Conservation (phyloP, 2,113 vertebrate species). For the Microcebus lehilahytsara region DNA sequence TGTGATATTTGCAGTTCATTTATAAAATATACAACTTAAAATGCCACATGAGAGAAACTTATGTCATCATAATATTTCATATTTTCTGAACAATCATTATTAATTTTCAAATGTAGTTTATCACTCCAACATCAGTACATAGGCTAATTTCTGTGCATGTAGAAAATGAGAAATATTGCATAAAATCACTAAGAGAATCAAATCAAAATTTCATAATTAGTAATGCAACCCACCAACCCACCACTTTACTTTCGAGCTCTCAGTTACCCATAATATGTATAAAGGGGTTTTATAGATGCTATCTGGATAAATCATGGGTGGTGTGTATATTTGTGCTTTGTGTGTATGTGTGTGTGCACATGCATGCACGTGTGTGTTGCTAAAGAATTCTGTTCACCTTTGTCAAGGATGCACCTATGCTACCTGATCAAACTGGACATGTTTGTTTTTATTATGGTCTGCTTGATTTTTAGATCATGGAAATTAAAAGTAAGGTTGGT, state of each 20-base stretch:
- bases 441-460: background rate
- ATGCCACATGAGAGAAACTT: background rate
- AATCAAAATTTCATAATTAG: background rate
- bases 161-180: background rate
- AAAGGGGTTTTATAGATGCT: background rate
- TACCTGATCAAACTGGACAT: background rate
- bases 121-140: background rate
- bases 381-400: background rate
- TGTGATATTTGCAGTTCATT: constrained; percentile 2
- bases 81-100: constrained; percentile 1
- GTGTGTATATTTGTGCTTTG: background rate
- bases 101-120: background rate
- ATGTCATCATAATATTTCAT: background rate
- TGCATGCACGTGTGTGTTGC: background rate
- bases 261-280: background rate
- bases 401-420: background rate
- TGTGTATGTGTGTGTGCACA: accelerated
- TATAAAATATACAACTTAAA: background rate
- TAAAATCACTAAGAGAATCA: background rate
- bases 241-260: background rate
- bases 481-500: background rate
- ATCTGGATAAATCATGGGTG: background rate
- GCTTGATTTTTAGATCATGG: background rate
- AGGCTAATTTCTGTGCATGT: background rate
- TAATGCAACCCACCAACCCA: background rate